phyloP scores from a whole-genome alignment of 2,797 vertebrate species.

The Spinibarbus caldwelli region DNA sequence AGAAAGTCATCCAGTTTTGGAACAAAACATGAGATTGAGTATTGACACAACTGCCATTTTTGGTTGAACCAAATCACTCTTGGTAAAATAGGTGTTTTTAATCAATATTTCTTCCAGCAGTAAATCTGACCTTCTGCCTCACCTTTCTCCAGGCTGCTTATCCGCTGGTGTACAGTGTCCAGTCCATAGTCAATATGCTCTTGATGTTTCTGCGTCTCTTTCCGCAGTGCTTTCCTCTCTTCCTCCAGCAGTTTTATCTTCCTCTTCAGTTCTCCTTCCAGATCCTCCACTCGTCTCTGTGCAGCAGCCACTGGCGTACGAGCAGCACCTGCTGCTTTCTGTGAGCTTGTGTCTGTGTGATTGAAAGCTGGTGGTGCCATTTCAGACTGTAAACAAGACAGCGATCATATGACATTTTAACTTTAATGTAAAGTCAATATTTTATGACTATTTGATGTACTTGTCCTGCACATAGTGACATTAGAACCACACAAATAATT shows the following conservation, averaged over 20 bases:
- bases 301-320: conserved; percentile 61
- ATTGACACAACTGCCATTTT: background rate
- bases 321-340: conserved; percentile 59
- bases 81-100: background rate
- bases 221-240: conserved; percentile 83
- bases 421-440: background rate
- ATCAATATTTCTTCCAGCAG: background rate
- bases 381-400: conserved; percentile 80
- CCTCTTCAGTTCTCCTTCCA: conserved; percentile 91
- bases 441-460: background rate
- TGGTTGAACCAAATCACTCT: background rate
- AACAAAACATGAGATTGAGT: background rate
- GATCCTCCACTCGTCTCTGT: conserved; percentile 86
- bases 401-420: background rate
- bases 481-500: too few species aligned
- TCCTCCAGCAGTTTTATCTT: conserved; percentile 92
- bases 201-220: conserved; percentile 82
- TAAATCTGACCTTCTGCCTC: conserved; percentile 52
- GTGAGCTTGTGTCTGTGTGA: conserved; percentile 67
- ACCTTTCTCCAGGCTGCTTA: conserved; percentile 90
- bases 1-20: background rate
- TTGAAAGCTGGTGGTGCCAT: conserved; percentile 83
- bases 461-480: background rate
- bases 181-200: conserved; percentile 88
- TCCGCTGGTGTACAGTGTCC: conserved; percentile 83